These are phyloP conservation scores for Chiloscyllium punctatum DNA, from an alignment of 2,797 vertebrate species.

Conservation along the genomic window DNA sequence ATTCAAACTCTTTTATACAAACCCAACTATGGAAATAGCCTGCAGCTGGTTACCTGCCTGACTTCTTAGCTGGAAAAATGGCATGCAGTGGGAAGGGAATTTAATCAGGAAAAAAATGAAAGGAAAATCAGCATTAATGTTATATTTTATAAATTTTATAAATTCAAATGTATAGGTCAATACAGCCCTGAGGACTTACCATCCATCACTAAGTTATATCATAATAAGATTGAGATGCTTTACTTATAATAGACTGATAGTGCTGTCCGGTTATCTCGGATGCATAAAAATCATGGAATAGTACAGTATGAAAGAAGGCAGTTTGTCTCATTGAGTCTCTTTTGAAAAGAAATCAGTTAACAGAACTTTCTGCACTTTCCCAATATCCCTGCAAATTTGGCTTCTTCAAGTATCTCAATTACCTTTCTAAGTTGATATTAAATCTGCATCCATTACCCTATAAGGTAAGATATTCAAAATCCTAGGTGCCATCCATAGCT, in stretches of 20 bases:
- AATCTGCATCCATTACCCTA: neutral
- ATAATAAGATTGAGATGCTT: neutral
- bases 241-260: neutral
- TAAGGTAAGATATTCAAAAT: neutral
- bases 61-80: neutral
- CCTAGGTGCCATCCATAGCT: neutral
- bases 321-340: neutral
- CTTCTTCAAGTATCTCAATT: neutral
- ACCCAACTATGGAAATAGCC: neutral
- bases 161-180: neutral
- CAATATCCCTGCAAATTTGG: neutral
- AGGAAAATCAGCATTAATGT: neutral
- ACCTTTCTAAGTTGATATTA: neutral
- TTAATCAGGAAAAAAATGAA: neutral
- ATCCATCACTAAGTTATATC: neutral
- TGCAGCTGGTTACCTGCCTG: neutral
- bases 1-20: neutral
- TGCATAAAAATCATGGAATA: neutral
- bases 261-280: neutral
- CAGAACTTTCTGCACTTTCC: neutral
- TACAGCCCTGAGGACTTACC: neutral
- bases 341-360: neutral
- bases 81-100: neutral
- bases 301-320: neutral
- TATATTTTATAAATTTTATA: conserved; percentile 16